These are phyloP conservation scores for Drosophila takahashii DNA, from an alignment of 1,140 invertebrate species.

Conservation along the genomic window DNA sequence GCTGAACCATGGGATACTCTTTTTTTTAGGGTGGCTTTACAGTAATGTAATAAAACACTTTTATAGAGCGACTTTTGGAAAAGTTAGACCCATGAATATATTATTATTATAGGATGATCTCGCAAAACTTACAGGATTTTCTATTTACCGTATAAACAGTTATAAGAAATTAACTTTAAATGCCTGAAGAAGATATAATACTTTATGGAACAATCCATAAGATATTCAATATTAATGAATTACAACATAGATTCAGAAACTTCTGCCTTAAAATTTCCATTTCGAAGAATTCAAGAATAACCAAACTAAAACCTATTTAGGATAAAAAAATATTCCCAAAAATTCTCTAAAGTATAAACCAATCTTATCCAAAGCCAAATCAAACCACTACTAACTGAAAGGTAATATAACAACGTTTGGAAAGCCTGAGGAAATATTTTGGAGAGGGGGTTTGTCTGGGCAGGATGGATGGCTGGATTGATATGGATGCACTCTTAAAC, in stretches of 20 bases:
- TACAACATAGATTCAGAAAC: no score
- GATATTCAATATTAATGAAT: no score
- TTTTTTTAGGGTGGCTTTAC: constrained; percentile 5
- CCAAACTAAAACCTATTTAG: not conserved
- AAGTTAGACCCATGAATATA: no score
- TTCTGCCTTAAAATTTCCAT: no score
- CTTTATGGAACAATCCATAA: no score
- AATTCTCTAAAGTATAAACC: not conserved
- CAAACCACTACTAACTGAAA: not conserved
- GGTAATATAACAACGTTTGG: not conserved
- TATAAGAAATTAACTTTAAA: no score
- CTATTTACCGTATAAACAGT: no score
- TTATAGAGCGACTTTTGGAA: no score
- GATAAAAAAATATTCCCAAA: not conserved
- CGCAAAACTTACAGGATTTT: not conserved
- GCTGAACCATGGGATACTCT: constrained; percentile 17
- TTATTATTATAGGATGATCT: not conserved
- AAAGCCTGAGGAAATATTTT: constrained; percentile 5
- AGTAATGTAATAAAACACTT: not conserved
- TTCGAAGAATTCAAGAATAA: no score
- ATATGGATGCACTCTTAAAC: constrained; percentile 30
- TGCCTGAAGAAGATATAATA: no score
- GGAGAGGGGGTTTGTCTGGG: constrained; percentile 5
- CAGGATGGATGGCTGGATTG: constrained; percentile 1
- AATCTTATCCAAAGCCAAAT: not conserved